Percentiles rank a stretch among this genome's conserved stretches.
Conservation (phyloP, 2,888 invertebrate species). For the Panorpa germanica region DNA sequence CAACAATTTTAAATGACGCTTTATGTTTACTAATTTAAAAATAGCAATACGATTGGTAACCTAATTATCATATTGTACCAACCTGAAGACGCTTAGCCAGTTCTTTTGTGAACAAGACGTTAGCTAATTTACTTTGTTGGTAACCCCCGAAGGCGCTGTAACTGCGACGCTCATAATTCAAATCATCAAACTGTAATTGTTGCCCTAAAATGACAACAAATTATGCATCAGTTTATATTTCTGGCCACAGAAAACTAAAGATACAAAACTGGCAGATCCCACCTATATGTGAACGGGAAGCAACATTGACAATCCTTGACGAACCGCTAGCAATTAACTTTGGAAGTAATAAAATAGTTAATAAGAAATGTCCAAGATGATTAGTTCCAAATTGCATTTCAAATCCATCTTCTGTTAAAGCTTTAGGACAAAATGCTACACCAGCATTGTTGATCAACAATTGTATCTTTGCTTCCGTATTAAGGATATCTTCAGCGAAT, state of each 20-base stretch:
- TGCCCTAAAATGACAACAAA: conserved; percentile 30
- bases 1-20: too few species aligned
- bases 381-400: conserved; percentile 38
- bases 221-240: too few species aligned
- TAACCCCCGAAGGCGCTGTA: conserved; percentile 51
- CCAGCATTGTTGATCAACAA: conserved; percentile 37
- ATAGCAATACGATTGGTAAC: too few species aligned
- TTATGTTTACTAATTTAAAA: too few species aligned
- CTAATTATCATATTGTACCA: too few species aligned
- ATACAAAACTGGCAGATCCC: too few species aligned
- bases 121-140: conserved; percentile 59
- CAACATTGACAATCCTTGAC: conserved; percentile 57
- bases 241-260: too few species aligned
- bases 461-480: conserved; percentile 26
- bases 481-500: conserved; percentile 36
- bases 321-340: conserved; percentile 36
- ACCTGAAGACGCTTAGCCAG: conserved; percentile 41
- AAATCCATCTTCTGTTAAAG: conserved; percentile 29
- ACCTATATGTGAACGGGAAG: conserved; percentile 45
- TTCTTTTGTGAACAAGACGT: conserved; percentile 52
- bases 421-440: conserved; percentile 25
- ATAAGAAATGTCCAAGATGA: conserved; percentile 39
- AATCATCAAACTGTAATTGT: conserved; percentile 42
- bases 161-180: conserved; percentile 43
- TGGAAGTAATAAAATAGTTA: conserved; percentile 35